These are phyloP conservation scores for Ctenicera cuprea DNA, from an alignment of 2,888 invertebrate species.

Conservation along the genomic window DNA sequence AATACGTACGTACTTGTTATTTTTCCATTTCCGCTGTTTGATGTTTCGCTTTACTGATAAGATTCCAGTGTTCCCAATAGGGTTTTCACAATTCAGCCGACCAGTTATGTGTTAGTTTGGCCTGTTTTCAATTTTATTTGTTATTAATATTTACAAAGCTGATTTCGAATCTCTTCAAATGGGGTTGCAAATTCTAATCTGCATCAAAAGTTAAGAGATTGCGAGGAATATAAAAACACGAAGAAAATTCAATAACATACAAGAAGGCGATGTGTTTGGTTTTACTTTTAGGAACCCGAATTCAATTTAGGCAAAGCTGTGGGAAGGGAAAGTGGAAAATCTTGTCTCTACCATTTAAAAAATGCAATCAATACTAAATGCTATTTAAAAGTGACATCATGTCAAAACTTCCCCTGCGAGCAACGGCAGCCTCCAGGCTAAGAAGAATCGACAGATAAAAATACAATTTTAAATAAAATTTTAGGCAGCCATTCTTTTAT, in stretches of 20 bases:
- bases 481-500: too few relatives aligned
- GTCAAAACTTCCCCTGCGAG: neutral
- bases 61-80: neutral
- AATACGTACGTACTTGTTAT: neutral
- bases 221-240: neutral
- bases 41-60: neutral
- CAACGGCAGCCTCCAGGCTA: neutral
- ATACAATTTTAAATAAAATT: too few relatives aligned
- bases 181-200: too few relatives aligned
- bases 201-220: too few relatives aligned
- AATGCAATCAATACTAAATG: constrained; percentile 4
- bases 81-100: too few relatives aligned
- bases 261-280: neutral
- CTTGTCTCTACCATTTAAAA: neutral
- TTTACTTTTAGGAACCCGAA: neutral
- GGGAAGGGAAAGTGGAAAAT: neutral
- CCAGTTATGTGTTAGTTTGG: too few relatives aligned
- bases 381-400: neutral
- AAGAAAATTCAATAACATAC: neutral
- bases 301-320: neutral
- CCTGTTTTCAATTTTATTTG: too few relatives aligned
- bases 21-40: neutral
- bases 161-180: too few relatives aligned
- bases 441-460: too few relatives aligned
- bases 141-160: too few relatives aligned